These are phyloP conservation scores for Molossus alvarezi DNA, from an alignment of 2,797 vertebrate species.

Conservation along the genomic window DNA sequence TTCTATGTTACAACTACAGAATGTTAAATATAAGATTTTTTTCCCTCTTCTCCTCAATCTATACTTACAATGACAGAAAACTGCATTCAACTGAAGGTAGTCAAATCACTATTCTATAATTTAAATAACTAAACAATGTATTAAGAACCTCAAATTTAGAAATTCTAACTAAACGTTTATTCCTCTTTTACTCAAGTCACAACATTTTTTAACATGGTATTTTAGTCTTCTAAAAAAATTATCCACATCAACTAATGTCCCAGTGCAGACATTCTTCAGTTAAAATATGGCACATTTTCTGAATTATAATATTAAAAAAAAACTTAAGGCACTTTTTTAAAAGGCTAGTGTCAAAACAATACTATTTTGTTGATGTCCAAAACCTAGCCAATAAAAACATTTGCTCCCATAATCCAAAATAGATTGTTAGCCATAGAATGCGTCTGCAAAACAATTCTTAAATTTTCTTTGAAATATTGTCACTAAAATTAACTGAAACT, in stretches of 20 bases:
- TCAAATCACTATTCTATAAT: constrained; percentile 48
- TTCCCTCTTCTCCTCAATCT: neutral
- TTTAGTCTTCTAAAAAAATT: constrained; percentile 60
- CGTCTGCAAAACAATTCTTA: constrained; percentile 83
- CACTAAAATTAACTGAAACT: constrained; percentile 86
- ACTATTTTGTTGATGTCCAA: constrained; percentile 61
- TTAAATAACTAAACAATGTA: constrained; percentile 68
- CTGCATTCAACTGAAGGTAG: constrained; percentile 4
- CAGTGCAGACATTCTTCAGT: neutral
- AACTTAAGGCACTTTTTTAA: constrained; percentile 64
- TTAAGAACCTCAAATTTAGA: constrained; percentile 59
- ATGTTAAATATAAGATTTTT: constrained; percentile 8
- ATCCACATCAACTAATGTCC: constrained; percentile 17
- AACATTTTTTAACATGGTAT: constrained; percentile 9
- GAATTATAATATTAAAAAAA: constrained; percentile 58
- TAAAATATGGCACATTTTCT: constrained; percentile 52
- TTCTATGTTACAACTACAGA: constrained; percentile 41
- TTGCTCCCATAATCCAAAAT: constrained; percentile 80
- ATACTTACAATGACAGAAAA: constrained; percentile 35
- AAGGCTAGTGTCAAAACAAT: constrained; percentile 74
- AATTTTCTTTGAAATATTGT: constrained; percentile 83
- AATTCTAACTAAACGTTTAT: constrained; percentile 36
- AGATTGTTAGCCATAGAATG: constrained; percentile 81
- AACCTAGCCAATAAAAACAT: constrained; percentile 77
- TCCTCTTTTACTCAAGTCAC: constrained; percentile 56